Percentiles rank a stretch among this genome's conserved stretches.
Evolutionary conservation across 2,113 vertebrate genomes (phyloP).

Genomic region (Egretta garzetta): DNA sequence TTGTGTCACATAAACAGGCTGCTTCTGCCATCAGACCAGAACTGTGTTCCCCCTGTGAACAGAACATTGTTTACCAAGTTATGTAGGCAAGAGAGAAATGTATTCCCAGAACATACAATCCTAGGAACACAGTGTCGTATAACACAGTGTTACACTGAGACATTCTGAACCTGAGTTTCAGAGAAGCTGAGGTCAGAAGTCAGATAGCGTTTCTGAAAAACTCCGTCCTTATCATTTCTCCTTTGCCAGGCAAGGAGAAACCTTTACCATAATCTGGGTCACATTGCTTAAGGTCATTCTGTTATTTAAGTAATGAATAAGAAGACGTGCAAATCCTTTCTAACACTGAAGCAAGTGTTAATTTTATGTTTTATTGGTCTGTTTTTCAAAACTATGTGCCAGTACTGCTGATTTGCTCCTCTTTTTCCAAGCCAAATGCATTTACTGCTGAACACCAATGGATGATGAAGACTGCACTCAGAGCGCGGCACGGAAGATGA

Average conservation of each 20-base stretch:
- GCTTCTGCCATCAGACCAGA: neutral
- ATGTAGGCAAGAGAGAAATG: neutral
- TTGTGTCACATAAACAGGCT: neutral
- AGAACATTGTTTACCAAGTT: neutral
- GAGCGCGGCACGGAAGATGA: neutral
- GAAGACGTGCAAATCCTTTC: neutral
- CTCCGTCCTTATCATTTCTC: neutral
- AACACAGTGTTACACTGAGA: neutral
- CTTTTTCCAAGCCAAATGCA: neutral
- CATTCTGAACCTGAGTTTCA: neutral
- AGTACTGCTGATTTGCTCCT: neutral
- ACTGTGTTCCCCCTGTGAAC: accelerated
- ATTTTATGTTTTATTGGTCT: neutral
- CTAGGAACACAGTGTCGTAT: neutral
- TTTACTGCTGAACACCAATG: neutral
- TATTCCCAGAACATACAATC: neutral
- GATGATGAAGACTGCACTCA: neutral
- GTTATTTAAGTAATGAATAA: neutral
- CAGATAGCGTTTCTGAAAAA: neutral
- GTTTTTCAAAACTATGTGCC: neutral
- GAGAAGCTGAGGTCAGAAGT: neutral
- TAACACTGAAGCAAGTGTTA: neutral
- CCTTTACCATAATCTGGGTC: neutral
- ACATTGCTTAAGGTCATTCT: neutral
- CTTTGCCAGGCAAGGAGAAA: neutral